Evolutionary conservation across 2,797 vertebrate species (phyloP).

Genomic region (Nannoperca obscura): DNA sequence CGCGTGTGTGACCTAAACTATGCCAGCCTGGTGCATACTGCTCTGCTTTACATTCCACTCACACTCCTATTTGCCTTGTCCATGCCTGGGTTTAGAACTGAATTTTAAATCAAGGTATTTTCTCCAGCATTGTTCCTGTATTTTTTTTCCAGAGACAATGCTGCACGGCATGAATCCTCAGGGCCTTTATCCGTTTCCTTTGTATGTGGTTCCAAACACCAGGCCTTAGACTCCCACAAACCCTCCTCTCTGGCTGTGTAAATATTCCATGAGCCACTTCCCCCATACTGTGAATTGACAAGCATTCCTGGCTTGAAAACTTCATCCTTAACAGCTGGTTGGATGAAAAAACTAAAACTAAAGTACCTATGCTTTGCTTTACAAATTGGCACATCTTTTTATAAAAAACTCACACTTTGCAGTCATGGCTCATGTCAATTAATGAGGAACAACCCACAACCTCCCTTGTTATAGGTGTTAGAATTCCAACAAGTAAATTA

Average conservation of each 20-base stretch:
- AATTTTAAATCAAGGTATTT: constrained; percentile 88
- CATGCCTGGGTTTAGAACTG: constrained; percentile 80
- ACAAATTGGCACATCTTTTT: background rate
- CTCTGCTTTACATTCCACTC: constrained; percentile 81
- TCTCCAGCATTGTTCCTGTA: constrained; percentile 73
- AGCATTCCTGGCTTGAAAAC: constrained; percentile 63
- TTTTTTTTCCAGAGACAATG: constrained; percentile 80
- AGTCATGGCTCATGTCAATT: background rate
- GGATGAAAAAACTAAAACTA: constrained; percentile 32
- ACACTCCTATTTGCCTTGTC: constrained; percentile 77
- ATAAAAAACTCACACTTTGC: background rate
- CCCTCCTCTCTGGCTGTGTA: constrained; percentile 73
- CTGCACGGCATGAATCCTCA: constrained; percentile 78
- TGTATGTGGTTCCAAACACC: constrained; percentile 82
- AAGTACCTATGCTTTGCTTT: constrained; percentile 16
- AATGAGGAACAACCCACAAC: background rate
- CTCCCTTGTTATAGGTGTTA: constrained; percentile 3
- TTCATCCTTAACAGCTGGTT: constrained; percentile 47
- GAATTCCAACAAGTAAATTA: constrained; percentile 5
- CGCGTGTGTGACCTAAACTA: constrained; percentile 69
- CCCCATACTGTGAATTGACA: constrained; percentile 71
- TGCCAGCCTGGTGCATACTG: constrained; percentile 58
- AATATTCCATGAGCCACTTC: constrained; percentile 82
- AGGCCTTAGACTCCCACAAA: constrained; percentile 70
- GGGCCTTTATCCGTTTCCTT: constrained; percentile 83